Evolutionary conservation across 2,888 invertebrate genomes (phyloP).

Genomic region (Hydroisotoma schaefferi): DNA sequence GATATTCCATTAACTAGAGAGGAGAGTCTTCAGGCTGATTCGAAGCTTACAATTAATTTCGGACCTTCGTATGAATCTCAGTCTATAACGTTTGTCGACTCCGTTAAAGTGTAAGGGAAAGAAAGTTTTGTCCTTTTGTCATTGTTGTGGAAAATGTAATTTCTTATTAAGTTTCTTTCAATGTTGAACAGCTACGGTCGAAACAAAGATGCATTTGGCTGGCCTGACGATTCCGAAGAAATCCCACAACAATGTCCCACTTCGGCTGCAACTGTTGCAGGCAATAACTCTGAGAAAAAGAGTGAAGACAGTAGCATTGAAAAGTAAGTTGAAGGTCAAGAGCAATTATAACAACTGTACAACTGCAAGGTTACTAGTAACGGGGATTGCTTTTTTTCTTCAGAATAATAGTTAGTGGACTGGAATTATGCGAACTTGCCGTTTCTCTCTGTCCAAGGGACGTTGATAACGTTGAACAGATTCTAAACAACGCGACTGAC

Average conservation of each 20-base stretch:
- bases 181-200: slow-evolving; percentile 70
- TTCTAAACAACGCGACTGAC: slow-evolving; percentile 40
- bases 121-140: background rate
- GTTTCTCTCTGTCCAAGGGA: slow-evolving; percentile 43
- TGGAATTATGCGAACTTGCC: slow-evolving; percentile 46
- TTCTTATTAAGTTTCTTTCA: slow-evolving; percentile 38
- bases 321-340: slow-evolving; percentile 23
- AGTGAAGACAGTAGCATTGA: slow-evolving; percentile 38
- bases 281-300: slow-evolving; percentile 48
- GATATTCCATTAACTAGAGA: slow-evolving; percentile 92
- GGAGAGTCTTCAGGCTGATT: slow-evolving; percentile 87
- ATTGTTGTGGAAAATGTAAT: too few species aligned
- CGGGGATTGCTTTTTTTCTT: background rate
- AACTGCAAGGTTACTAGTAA: background rate
- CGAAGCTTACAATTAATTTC: slow-evolving; percentile 77
- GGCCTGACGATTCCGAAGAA: slow-evolving; percentile 94
- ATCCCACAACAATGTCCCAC: slow-evolving; percentile 50
- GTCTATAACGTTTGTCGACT: slow-evolving; percentile 87
- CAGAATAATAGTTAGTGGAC: slow-evolving; percentile 40
- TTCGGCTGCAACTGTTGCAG: slow-evolving; percentile 34
- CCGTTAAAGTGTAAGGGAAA: slow-evolving; percentile 70
- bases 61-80: slow-evolving; percentile 82
- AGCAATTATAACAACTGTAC: background rate
- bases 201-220: slow-evolving; percentile 91
- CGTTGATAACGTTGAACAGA: slow-evolving; percentile 34